These are phyloP conservation scores for Anolis carolinensis DNA, from an alignment of 2,113 vertebrate genomes.

Conservation along the genomic window DNA sequence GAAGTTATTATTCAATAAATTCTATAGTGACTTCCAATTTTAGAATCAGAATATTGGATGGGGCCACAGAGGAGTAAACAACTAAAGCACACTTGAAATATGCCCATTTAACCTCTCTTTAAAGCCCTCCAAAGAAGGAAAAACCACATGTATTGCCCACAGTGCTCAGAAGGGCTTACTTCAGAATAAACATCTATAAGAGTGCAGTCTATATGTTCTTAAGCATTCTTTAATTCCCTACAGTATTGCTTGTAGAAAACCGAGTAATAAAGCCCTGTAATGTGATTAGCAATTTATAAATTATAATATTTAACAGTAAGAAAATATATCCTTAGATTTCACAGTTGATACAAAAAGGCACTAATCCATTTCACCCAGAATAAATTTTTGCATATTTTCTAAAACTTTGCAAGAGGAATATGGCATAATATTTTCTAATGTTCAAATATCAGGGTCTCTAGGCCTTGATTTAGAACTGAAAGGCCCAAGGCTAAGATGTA, in stretches of 20 bases:
- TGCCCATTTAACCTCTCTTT: too few species aligned
- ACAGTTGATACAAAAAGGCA: constrained; percentile 59
- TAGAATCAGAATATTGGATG: too few species aligned
- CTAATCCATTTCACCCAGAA: constrained; percentile 46
- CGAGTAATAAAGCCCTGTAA: constrained; percentile 17
- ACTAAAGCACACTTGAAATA: too few species aligned
- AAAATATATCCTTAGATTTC: constrained; percentile 52
- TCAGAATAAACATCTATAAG: neutral
- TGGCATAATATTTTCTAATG: constrained; percentile 15
- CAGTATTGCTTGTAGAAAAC: constrained; percentile 37
- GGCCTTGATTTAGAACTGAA: neutral
- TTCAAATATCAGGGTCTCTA: neutral
- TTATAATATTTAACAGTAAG: constrained; percentile 45
- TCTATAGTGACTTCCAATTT: too few species aligned
- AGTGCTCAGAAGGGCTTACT: neutral
- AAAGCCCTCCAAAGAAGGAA: too few species aligned
- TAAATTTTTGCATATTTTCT: constrained; percentile 33
- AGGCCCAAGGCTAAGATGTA: neutral
- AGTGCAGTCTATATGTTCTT: neutral
- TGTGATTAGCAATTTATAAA: constrained; percentile 21
- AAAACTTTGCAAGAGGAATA: constrained; percentile 31
- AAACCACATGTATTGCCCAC: too few species aligned
- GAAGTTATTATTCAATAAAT: too few species aligned
- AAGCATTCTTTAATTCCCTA: constrained; percentile 28
- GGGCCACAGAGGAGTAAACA: too few species aligned